phyloP scores from a whole-genome alignment of 53 echinoderm and acorn worm species.

The Mesocentrotus franciscanus region DNA sequence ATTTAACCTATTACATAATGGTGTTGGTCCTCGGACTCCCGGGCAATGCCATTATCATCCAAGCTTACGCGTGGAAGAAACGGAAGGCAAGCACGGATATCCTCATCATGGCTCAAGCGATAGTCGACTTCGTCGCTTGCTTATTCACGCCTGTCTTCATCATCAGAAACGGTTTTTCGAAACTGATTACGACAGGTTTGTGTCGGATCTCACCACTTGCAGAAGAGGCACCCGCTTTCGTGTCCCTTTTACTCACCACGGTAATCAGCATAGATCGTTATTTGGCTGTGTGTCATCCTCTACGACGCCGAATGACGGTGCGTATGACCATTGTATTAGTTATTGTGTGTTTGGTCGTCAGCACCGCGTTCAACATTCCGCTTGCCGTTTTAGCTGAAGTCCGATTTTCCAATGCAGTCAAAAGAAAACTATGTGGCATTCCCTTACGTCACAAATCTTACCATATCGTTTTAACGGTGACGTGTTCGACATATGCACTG shows the following conservation, averaged over 20 bases:
- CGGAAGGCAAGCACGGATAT: conserved; percentile 47
- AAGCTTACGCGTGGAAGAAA: conserved; percentile 33
- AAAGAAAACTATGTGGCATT: too few relatives aligned
- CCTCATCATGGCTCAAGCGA: conserved; percentile 36
- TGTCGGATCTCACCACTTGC: background rate
- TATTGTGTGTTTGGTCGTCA: background rate
- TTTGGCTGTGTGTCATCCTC: conserved; percentile 31
- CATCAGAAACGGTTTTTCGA: background rate
- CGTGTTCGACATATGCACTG: too few relatives aligned
- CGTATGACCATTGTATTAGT: background rate
- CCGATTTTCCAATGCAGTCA: background rate
- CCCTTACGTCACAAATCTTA: too few relatives aligned
- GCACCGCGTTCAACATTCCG: background rate
- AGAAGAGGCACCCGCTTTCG: background rate
- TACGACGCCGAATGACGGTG: conserved; percentile 35
- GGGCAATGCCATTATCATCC: conserved; percentile 33
- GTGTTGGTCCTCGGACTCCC: background rate
- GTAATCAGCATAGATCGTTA: conserved; percentile 32
- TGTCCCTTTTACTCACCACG: background rate
- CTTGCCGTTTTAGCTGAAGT: background rate
- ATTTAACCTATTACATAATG: background rate
- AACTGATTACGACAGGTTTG: background rate
- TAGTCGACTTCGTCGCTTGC: conserved; percentile 9
- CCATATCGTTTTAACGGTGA: background rate
- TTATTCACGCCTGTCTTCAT: background rate